Conservation (phyloP, 2,113 vertebrate species). For the Papio anubis region DNA sequence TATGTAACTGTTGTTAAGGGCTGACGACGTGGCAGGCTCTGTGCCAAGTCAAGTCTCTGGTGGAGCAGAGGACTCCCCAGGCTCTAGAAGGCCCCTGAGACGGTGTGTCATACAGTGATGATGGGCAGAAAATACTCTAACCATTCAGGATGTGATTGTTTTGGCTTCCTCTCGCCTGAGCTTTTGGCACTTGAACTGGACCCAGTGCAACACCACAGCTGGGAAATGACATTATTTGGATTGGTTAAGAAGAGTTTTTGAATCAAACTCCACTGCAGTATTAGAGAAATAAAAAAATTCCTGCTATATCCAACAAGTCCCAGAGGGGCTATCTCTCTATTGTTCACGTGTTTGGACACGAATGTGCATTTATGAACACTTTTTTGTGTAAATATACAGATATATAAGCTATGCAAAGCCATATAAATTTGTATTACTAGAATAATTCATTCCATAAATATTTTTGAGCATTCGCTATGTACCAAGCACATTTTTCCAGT, state of each 20-base stretch:
- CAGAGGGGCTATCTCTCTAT: background rate
- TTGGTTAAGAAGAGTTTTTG: slow-evolving; percentile 48
- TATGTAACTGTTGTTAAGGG: background rate
- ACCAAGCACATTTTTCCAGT: background rate
- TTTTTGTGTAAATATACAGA: background rate
- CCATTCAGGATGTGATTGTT: slow-evolving; percentile 24
- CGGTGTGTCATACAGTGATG: background rate
- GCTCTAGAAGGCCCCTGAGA: slow-evolving; percentile 40
- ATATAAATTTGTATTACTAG: background rate
- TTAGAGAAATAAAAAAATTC: background rate
- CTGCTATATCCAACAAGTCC: background rate
- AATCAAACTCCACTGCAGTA: background rate
- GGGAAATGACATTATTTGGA: slow-evolving; percentile 54
- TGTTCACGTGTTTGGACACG: background rate
- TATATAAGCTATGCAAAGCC: background rate
- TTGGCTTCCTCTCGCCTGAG: slow-evolving; percentile 45
- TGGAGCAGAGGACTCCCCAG: background rate
- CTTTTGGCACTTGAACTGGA: slow-evolving; percentile 53
- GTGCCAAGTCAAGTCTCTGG: background rate
- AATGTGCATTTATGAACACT: background rate
- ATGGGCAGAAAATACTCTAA: slow-evolving; percentile 48
- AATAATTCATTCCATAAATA: background rate
- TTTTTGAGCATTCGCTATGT: background rate
- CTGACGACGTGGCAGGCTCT: background rate
- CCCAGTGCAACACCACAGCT: slow-evolving; percentile 31